Base-by-base conservation (phyloP, 2,888 invertebrate species). In the Geotrupes spiniger region DNA sequence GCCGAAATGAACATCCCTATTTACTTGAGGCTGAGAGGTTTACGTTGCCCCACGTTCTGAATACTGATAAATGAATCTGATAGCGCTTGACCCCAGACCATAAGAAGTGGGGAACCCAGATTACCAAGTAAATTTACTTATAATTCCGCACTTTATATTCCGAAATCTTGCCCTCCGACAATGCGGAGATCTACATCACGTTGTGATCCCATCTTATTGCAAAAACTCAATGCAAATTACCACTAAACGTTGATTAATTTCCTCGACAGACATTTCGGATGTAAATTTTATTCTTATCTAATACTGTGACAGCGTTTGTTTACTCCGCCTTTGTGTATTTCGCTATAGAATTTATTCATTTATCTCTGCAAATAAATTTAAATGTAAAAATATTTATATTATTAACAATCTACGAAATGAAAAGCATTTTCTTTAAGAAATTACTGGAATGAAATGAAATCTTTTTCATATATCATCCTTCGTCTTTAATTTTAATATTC, bases 121-220 rank as follows among this genome's bases (percentile, higher is more conserved):
- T 43, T 48, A 48, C 38, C 31, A 16, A 33, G 28, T 38, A 41
- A 36, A 48, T 38, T 38, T 28, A 38, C 39, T 48, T 42, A 42
- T 48, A 48, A 48, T 48, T 48, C 31, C 42, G 31, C 48, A 43
- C 38, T 46, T 48, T 48, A 43, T 43, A 48, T 48, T 36, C 42
- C 29, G 42, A 43, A 43, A 37, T 38, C 36, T 37, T 36, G 14
- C 31, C 29, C 48, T 28, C 25, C 28, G 26, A 29, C 17, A 8
- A 36, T 17, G 33, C 38, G 36, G 29, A 48, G 43, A 42, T 48
- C 31, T 29, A 27, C 29, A 38, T 48, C 42, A 38, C 21, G 38
- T 43, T 38, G 28, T 36, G 48, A 43, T 48, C 21, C 38, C 11
- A 21, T 43, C 29, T 39, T 29, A 29, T 31, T 16, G 42, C 38